Base-by-base conservation (phyloP, 2,888 invertebrate genomes). In the Pilophorus perplexus region DNA sequence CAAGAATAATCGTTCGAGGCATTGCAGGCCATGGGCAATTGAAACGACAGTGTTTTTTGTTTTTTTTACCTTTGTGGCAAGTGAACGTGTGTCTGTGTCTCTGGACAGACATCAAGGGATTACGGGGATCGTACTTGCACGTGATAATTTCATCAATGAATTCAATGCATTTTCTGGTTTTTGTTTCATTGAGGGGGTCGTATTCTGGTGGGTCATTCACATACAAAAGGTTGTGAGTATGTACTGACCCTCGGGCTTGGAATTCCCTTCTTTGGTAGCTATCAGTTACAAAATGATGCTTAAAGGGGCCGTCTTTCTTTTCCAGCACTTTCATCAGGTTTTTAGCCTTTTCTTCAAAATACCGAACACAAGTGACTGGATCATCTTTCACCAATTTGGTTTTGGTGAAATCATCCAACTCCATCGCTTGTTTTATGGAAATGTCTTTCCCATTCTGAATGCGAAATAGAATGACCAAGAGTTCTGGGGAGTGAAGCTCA, bases 191-290 rank as follows among this genome's bases (percentile, higher is more conserved):
- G 18, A 6, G 5, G 8, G 42, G 42, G 14, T 60, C 46, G 25
- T 60, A 60, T 4, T 44, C 27, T 5, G 60, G 60, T 14, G 60
- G 44, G 27, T 60, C 23, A 73, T 67, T 44, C 52, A 69, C 71
- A 62, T 70, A 40, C 12, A 71, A 40, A 46, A 70, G 57, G 6
- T 48, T 59, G 67, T 55, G 70, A 57, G 62, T 55, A 65, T 66
- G 46, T 42, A 20, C 50, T 8, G 5, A 69, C 69, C 67, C 64
- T 69, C 72, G 14, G 71, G 71, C 16, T n/a, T 57, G 28, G 70
- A 71, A 18, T 66, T 67, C 28, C n/a, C 50, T 18, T 44, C 62
- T 42, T 52, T 68, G 14, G n/a, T 55, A 52, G 4, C 55, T 57
- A 4, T 65, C 55, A 22, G 23, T 22, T 10, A 65, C 55, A n/a